A percentile compares a stretch with the other conserved stretches of the same genome.
phyloP scores from a whole-genome alignment of 2,113 vertebrate genomes.

The Eudorcas thomsonii region DNA sequence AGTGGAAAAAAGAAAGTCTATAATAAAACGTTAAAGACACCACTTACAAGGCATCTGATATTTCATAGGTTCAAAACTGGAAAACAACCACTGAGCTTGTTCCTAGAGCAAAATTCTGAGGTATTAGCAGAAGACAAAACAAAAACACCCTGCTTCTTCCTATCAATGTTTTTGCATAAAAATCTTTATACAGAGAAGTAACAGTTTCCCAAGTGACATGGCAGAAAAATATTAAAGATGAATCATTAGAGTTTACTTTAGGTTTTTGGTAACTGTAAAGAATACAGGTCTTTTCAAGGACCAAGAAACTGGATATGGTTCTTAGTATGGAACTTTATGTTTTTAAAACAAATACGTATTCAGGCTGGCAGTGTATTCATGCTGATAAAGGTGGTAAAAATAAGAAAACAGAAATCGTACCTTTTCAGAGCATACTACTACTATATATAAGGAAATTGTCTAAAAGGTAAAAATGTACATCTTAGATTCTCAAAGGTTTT shows the following conservation, averaged over 20 bases:
- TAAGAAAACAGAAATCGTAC: constrained; percentile 7
- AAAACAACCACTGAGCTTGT: background rate
- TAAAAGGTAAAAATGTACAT: constrained; percentile 71
- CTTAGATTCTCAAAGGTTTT: constrained; percentile 42
- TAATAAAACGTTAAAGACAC: constrained; percentile 36
- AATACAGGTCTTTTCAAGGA: background rate
- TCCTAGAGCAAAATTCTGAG: constrained; percentile 46
- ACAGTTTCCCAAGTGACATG: constrained; percentile 45
- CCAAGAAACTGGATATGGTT: constrained; percentile 28
- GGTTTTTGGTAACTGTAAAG: constrained; percentile 37
- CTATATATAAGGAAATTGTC: constrained; percentile 44
- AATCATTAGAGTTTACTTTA: background rate
- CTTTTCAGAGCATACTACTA: constrained; percentile 34
- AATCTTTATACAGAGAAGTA: constrained; percentile 29
- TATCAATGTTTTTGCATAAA: background rate
- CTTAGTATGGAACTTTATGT: background rate
- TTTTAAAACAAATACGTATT: constrained; percentile 36
- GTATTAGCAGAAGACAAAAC: background rate
- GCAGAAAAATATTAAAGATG: constrained; percentile 34
- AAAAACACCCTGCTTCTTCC: background rate
- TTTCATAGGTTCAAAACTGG: background rate
- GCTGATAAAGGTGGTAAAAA: constrained; percentile 42
- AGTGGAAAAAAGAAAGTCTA: constrained; percentile 32
- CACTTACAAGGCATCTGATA: constrained; percentile 16
- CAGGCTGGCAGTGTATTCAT: constrained; percentile 50